These are phyloP conservation scores for Bergia sp. DNA, from an alignment of 92 coral and sea anemone species.

Conservation along the genomic window DNA sequence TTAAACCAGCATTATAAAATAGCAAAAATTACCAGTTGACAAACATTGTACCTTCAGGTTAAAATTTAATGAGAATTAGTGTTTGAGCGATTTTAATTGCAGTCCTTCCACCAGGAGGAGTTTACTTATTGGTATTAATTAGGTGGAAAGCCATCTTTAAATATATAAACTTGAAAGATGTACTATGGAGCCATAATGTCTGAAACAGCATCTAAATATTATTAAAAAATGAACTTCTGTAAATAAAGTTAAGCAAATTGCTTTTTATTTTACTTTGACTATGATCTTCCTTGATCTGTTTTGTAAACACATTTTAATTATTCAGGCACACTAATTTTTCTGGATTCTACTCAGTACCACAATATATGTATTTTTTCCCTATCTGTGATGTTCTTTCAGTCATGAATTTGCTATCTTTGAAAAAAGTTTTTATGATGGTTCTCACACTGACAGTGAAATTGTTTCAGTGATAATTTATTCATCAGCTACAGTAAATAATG, in stretches of 20 bases:
- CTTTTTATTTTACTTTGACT: not conserved
- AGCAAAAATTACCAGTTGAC: conserved; percentile 43
- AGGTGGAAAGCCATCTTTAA: not conserved
- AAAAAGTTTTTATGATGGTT: no score
- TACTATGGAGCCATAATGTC: no score
- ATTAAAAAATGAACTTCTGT: not conserved
- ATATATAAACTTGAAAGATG: not conserved
- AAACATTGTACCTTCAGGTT: not conserved
- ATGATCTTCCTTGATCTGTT: not conserved
- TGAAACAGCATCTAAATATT: no score
- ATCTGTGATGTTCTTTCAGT: not conserved
- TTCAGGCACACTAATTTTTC: not conserved
- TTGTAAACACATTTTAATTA: not conserved
- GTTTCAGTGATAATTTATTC: not conserved
- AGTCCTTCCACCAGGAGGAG: not conserved
- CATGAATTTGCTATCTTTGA: not conserved
- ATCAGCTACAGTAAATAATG: not conserved
- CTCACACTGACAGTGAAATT: no score
- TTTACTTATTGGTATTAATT: not conserved
- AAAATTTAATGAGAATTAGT: not conserved
- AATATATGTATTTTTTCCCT: no score
- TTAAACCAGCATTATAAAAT: conserved; percentile 42
- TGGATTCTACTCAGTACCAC: not conserved
- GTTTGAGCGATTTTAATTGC: not conserved
- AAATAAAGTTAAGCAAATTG: not conserved